A percentile compares a stretch with the other conserved stretches of the same genome.
phyloP scores from a whole-genome alignment of 2,888 invertebrate species.

The Melanostoma scalare region DNA sequence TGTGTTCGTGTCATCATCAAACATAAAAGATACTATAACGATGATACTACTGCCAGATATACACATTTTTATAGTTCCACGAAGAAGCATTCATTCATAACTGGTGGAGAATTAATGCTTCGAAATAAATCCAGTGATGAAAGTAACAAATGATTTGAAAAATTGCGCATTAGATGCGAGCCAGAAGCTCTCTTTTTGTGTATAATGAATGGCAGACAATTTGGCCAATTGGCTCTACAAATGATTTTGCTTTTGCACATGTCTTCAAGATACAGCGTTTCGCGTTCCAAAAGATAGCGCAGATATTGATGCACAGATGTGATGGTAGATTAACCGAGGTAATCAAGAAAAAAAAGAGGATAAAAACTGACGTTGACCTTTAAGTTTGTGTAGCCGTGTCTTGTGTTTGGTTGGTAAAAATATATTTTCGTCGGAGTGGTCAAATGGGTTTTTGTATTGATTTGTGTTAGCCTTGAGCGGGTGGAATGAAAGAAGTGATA shows the following conservation, averaged over 20 bases:
- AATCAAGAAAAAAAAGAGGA: conserved; percentile 36
- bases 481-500: background rate
- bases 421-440: background rate
- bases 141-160: conserved; percentile 72
- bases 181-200: conserved; percentile 49
- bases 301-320: conserved; percentile 60
- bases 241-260: conserved; percentile 53
- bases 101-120: conserved; percentile 57
- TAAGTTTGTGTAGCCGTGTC: conserved; percentile 6
- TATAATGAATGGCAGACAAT: conserved; percentile 66
- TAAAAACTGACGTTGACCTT: conserved; percentile 53
- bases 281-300: conserved; percentile 32
- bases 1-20: conserved; percentile 38
- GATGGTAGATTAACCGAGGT: conserved; percentile 63
- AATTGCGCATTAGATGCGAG: conserved; percentile 71
- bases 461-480: background rate
- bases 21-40: background rate
- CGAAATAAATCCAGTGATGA: conserved; percentile 69
- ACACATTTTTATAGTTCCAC: conserved; percentile 16
- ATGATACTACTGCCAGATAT: background rate
- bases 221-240: conserved; percentile 69
- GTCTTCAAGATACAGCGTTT: conserved; percentile 39
- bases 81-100: conserved; percentile 59
- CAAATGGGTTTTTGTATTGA: conserved; percentile 3
- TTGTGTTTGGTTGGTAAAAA: background rate